Conservation (phyloP, 1,140 invertebrate species). For the Pseudachorutes palmiensis region DNA sequence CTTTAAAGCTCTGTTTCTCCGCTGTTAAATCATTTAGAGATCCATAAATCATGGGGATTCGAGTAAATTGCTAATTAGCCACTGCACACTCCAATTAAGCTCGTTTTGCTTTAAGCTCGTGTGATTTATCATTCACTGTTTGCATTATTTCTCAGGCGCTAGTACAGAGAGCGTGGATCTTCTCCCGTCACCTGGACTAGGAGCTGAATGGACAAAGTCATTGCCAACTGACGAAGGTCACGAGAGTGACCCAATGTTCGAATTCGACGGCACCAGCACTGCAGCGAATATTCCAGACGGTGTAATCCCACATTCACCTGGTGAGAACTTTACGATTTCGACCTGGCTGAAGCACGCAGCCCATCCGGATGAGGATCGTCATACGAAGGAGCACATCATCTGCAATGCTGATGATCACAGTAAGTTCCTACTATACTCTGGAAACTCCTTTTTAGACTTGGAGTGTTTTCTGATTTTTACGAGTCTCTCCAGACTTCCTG, state of each 20-base stretch:
- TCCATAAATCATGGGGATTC: too few relatives aligned
- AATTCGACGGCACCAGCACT: slow-evolving; percentile 79
- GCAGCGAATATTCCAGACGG: slow-evolving; percentile 72
- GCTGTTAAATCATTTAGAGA: neutral
- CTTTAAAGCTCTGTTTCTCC: neutral
- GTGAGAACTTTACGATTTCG: slow-evolving; percentile 56
- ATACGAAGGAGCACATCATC: slow-evolving; percentile 86
- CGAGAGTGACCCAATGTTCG: slow-evolving; percentile 83
- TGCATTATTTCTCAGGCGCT: slow-evolving; percentile 49
- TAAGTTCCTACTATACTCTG: slow-evolving; percentile 48
- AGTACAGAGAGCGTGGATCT: slow-evolving; percentile 65
- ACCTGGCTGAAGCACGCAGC: slow-evolving; percentile 86
- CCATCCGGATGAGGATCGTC: slow-evolving; percentile 64
- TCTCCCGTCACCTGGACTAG: slow-evolving; percentile 63
- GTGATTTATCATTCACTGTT: slow-evolving; percentile 9
- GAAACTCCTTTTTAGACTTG: too few relatives aligned
- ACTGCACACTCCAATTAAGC: too few relatives aligned
- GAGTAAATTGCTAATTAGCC: too few relatives aligned
- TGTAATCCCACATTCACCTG: slow-evolving; percentile 44
- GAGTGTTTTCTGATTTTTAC: neutral
- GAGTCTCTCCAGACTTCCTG: neutral
- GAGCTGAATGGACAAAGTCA: slow-evolving; percentile 73
- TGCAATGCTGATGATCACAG: slow-evolving; percentile 94
- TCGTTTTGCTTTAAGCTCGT: neutral
- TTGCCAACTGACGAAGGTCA: slow-evolving; percentile 82